Conservation (phyloP, 2,888 invertebrate species). For the Clanis bilineata region DNA sequence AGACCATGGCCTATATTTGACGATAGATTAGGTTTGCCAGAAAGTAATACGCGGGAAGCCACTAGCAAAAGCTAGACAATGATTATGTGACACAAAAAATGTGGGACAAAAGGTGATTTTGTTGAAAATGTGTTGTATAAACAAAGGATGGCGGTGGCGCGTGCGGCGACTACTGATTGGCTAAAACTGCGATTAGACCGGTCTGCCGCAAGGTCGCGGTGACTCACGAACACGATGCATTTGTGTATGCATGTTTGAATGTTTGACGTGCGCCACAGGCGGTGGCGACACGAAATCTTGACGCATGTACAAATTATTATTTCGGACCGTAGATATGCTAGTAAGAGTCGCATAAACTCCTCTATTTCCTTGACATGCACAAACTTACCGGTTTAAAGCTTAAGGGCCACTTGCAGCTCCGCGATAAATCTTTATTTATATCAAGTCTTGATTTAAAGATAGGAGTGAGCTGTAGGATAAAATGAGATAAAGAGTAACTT, state of each 20-base stretch:
- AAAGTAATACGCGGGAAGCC: not conserved
- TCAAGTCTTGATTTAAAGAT: too few relatives aligned
- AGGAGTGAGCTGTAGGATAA: too few relatives aligned
- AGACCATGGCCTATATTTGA: too few relatives aligned
- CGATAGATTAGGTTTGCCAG: too few relatives aligned
- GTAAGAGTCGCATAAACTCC: too few relatives aligned
- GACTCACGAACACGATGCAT: constrained; percentile 68
- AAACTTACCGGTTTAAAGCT: too few relatives aligned
- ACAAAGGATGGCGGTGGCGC: constrained; percentile 61
- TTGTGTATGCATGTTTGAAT: constrained; percentile 57
- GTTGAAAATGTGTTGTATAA: constrained; percentile 53
- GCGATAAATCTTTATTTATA: too few relatives aligned
- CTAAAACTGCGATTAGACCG: constrained; percentile 75
- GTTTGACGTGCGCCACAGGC: constrained; percentile 32
- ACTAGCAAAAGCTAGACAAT: not conserved
- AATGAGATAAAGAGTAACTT: too few relatives aligned
- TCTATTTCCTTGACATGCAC: too few relatives aligned
- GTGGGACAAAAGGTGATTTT: constrained; percentile 49
- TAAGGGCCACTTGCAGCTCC: too few relatives aligned
- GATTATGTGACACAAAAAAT: constrained; percentile 15
- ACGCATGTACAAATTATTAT: too few relatives aligned
- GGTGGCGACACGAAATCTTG: constrained; percentile 32
- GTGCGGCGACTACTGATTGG: constrained; percentile 73
- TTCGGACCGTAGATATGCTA: too few relatives aligned
- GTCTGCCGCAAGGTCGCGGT: constrained; percentile 71